These are phyloP conservation scores for Molossus molossus DNA, from an alignment of 2,797 vertebrate species.

Conservation along the genomic window DNA sequence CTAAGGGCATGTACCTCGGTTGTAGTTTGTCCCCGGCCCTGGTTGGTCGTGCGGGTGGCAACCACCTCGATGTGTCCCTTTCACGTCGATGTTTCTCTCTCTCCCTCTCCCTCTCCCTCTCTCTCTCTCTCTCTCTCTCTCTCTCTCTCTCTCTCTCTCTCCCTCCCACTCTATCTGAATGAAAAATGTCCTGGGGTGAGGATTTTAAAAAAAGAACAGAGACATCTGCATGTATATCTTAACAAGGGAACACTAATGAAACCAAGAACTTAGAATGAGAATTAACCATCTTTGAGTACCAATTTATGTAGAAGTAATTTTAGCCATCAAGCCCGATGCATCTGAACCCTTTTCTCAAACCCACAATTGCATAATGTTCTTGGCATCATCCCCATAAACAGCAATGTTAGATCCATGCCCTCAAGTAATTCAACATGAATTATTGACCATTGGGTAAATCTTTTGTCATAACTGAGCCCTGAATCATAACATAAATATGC, in stretches of 20 bases:
- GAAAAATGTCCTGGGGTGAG: too few species aligned
- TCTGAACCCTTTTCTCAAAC: slow-evolving; percentile 45
- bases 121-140: too few species aligned
- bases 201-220: background rate
- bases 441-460: slow-evolving; percentile 42
- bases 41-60: too few species aligned
- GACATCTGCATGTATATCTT: slow-evolving; percentile 7
- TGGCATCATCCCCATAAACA: background rate
- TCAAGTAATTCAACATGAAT: slow-evolving; percentile 65
- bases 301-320: slow-evolving; percentile 50
- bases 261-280: slow-evolving; percentile 49
- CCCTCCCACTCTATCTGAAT: too few species aligned
- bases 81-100: too few species aligned
- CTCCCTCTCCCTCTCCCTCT: too few species aligned
- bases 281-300: slow-evolving; percentile 14
- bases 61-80: too few species aligned
- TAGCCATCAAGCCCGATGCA: background rate
- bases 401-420: slow-evolving; percentile 20
- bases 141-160: too few species aligned
- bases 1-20: too few species aligned
- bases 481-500: slow-evolving; percentile 50
- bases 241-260: slow-evolving; percentile 55
- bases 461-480: slow-evolving; percentile 60
- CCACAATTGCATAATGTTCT: background rate
- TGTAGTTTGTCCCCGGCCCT: too few species aligned